phyloP scores from a whole-genome alignment of 2,888 invertebrate genomes.

The Ommatoiulus sabulosus region DNA sequence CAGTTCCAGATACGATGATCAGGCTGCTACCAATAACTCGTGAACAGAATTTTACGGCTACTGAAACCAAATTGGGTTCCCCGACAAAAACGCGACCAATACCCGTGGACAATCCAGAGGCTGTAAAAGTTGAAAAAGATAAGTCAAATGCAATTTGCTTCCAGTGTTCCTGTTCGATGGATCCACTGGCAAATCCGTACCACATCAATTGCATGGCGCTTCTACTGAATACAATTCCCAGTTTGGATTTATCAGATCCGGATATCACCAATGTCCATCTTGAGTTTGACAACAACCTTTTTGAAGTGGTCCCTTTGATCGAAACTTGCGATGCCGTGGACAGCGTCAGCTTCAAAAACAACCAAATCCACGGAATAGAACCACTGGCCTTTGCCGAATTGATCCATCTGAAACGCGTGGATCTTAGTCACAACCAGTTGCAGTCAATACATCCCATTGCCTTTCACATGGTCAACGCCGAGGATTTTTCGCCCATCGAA shows the following conservation, averaged over 20 bases:
- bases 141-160: neutral
- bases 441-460: neutral
- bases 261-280: constrained; percentile 53
- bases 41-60: neutral
- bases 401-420: constrained; percentile 45
- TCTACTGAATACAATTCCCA: neutral
- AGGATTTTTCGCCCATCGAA: neutral
- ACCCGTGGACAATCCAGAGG: neutral
- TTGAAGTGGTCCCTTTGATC: constrained; percentile 27
- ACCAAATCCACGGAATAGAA: constrained; percentile 17
- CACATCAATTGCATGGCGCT: constrained; percentile 2
- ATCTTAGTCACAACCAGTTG: constrained; percentile 46
- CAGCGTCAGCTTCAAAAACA: constrained; percentile 6
- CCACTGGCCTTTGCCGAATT: constrained; percentile 50
- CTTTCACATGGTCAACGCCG: constrained; percentile 12
- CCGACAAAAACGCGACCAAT: neutral
- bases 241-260: neutral
- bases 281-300: constrained; percentile 50
- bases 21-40: neutral
- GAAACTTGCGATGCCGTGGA: constrained; percentile 12
- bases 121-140: neutral
- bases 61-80: neutral
- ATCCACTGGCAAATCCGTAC: neutral
- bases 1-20: neutral
- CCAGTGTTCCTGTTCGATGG: constrained; percentile 26